Conservation (phyloP, 2,888 invertebrate species). For the Pilophorus perplexus region DNA sequence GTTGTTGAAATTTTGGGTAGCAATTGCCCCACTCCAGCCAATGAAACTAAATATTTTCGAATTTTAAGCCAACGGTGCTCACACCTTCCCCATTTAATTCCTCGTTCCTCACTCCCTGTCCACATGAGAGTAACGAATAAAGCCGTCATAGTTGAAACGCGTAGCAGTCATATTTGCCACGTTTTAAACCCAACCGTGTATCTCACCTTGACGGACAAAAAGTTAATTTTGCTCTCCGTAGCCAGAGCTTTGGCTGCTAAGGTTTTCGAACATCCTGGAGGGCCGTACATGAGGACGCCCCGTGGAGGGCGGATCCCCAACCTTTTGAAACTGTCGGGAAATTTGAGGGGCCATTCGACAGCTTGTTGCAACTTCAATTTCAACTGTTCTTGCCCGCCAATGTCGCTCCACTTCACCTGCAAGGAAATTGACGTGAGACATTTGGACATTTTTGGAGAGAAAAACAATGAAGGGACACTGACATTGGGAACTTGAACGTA, state of each 20-base stretch:
- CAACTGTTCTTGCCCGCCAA: conserved; percentile 84
- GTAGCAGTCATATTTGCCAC: neutral
- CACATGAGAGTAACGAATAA: too few species aligned
- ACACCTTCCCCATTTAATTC: too few species aligned
- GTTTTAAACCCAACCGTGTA: too few species aligned
- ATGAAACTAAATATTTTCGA: too few species aligned
- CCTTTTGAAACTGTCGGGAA: conserved; percentile 75
- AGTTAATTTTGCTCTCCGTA: conserved; percentile 92
- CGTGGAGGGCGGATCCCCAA: conserved; percentile 82
- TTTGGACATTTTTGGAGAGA: too few species aligned
- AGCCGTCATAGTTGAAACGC: too few species aligned
- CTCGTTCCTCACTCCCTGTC: too few species aligned
- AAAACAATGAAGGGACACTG: conserved; percentile 41
- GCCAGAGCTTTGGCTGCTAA: conserved; percentile 97
- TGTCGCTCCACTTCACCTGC: conserved; percentile 77
- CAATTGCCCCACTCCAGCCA: too few species aligned
- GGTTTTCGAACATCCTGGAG: conserved; percentile 97
- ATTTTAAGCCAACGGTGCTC: too few species aligned
- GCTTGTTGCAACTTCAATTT: conserved; percentile 84
- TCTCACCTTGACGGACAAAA: conserved; percentile 84
- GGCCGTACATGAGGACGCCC: conserved; percentile 92
- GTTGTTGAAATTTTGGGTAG: too few species aligned
- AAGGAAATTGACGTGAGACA: neutral
- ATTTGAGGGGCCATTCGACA: conserved; percentile 89
- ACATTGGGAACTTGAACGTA: conserved; percentile 84